Conservation (phyloP, 2,113 vertebrate species). For the Gallinago paraguaiae region DNA sequence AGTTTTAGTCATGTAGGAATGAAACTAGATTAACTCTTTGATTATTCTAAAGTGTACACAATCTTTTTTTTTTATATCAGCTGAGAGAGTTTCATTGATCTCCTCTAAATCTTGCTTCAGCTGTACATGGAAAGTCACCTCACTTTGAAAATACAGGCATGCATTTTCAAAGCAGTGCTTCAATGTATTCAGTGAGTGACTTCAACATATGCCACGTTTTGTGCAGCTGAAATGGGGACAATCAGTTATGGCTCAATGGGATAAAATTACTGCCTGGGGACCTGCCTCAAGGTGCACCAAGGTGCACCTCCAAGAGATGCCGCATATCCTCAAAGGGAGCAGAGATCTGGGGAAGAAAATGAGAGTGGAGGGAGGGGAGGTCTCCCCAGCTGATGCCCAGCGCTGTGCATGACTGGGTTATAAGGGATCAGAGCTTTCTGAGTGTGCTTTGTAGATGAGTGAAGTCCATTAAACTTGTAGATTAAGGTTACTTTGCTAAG, state of each 20-base stretch:
- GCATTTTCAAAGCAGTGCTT: neutral
- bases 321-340: neutral
- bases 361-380: neutral
- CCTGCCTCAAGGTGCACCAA: neutral
- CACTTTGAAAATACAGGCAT: slow-evolving; percentile 6
- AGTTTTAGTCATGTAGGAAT: slow-evolving; percentile 55
- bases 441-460: neutral
- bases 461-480: neutral
- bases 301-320: neutral
- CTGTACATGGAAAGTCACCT: slow-evolving; percentile 21
- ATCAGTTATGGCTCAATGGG: neutral
- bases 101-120: slow-evolving; percentile 36
- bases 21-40: slow-evolving; percentile 73
- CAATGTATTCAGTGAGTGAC: neutral
- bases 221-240: neutral
- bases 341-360: neutral
- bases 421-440: neutral
- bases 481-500: neutral
- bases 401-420: neutral
- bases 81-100: slow-evolving; percentile 34
- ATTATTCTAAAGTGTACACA: slow-evolving; percentile 62
- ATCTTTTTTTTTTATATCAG: neutral
- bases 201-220: neutral
- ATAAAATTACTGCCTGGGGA: neutral
- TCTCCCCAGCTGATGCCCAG: neutral